phyloP scores from a whole-genome alignment of 2,888 invertebrate species.

The Athalia cordata region DNA sequence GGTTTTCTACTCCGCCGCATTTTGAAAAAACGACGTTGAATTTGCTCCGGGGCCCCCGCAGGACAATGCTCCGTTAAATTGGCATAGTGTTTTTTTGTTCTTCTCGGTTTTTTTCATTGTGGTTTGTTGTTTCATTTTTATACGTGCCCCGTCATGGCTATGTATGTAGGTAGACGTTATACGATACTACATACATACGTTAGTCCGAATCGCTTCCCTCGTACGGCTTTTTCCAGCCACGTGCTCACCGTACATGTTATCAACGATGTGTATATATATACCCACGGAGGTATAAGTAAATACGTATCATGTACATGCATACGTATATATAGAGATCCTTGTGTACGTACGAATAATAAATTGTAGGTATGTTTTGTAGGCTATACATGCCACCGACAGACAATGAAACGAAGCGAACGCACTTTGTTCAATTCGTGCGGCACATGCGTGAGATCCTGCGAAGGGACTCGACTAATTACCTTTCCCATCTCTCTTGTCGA shows the following conservation, averaged over 20 bases:
- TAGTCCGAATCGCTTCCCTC: too few species aligned
- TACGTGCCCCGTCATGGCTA: too few species aligned
- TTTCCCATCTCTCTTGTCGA: slow-evolving; percentile 3
- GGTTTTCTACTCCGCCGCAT: too few species aligned
- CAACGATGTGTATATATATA: too few species aligned
- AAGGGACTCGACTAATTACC: slow-evolving; percentile 41
- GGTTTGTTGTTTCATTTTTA: too few species aligned
- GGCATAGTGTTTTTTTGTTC: neutral
- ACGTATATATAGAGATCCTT: neutral
- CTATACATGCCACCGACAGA: slow-evolving; percentile 12
- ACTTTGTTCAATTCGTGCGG: slow-evolving; percentile 25
- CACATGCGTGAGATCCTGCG: slow-evolving; percentile 29
- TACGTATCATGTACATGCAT: neutral
- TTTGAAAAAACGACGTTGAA: too few species aligned
- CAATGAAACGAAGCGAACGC: slow-evolving; percentile 40
- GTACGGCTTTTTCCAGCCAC: too few species aligned
- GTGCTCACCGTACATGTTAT: too few species aligned
- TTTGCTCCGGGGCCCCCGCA: too few species aligned
- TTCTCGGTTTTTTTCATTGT: too few species aligned
- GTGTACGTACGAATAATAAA: neutral
- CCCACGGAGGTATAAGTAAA: neutral
- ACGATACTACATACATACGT: too few species aligned
- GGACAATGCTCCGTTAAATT: slow-evolving; percentile 28
- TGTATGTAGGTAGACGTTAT: too few species aligned
- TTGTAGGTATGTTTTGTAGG: neutral